Evolutionary conservation across 2,113 vertebrate species (phyloP), one percentile per base, ranked within the genome.

Genomic region (Corythaixoides concolor): DNA sequence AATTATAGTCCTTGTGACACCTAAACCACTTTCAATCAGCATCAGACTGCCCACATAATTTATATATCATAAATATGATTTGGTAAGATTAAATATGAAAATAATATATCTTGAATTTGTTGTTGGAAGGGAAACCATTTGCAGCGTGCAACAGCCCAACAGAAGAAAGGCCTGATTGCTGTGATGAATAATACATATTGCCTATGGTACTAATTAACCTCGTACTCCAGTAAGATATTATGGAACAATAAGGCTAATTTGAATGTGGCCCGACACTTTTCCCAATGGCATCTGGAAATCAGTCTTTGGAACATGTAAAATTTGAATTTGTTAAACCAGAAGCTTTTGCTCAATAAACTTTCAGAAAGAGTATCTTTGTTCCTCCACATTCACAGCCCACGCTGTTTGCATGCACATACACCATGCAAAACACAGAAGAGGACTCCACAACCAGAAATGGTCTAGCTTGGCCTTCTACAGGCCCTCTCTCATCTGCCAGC

Each of bases 181-280:
- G 67, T 59, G 52, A 97, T 98, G 97, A 98, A 98, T 98, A 98
- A 98, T 98, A 96, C 86, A 97, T 97, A 81, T 90, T 43, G 93
- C 97, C 97, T 94, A 96, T 95, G 86, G 97, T 98, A 91, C 95
- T 98, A 97, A 98, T 98, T 98, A 98, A 98, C 98, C 98, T 98
- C 96, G 94, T 93, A 96, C 91, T 96, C 95, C 77, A 91, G 79
- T 62, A 97, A 96, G 96, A 96, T 96, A 97, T 74, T 94, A 92
- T 20, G 81, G 93, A 98, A 98, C 95, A 97, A 97, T 95, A 95
- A 97, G 94, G 90, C 97, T 97, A 98, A 98, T 98, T 91, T 97
- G 83, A 98, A 95, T 77, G 96, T 95, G 88, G 93, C 88, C 97
- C 43, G n/a, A 97, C 37, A 79, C 41, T 92, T 88, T 94, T 97